Conservation (phyloP, 2,888 invertebrate genomes). For the Tethea ocularis region DNA sequence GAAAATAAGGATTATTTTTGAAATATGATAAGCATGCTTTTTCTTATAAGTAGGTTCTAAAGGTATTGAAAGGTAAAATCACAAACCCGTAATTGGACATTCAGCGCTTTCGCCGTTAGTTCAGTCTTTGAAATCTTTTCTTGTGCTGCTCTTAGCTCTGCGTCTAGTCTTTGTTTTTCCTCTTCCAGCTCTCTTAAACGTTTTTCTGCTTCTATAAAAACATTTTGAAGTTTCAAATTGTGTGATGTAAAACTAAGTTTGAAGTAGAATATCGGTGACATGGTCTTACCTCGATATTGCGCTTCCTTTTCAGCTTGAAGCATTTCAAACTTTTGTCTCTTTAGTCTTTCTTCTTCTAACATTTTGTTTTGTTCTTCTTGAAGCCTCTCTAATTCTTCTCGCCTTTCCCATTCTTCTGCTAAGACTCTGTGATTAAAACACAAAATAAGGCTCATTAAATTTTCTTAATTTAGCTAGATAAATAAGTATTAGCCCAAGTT, state of each 20-base stretch:
- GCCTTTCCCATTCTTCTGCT: slow-evolving; percentile 92
- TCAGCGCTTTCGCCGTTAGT: slow-evolving; percentile 74
- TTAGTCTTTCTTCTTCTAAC: slow-evolving; percentile 89
- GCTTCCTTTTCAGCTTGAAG: slow-evolving; percentile 88
- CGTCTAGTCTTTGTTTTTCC: slow-evolving; percentile 87
- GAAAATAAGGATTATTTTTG: slow-evolving; percentile 13
- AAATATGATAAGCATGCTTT: too few relatives aligned
- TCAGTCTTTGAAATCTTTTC: slow-evolving; percentile 88
- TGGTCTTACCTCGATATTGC: slow-evolving; percentile 84
- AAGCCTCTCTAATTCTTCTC: slow-evolving; percentile 91
- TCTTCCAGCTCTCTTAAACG: slow-evolving; percentile 88
- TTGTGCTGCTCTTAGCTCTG: slow-evolving; percentile 87
- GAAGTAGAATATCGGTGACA: background rate
- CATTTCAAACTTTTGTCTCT: slow-evolving; percentile 89
- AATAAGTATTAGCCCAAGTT: background rate
- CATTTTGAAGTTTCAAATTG: slow-evolving; percentile 7
- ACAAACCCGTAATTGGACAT: slow-evolving; percentile 73
- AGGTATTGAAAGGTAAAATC: slow-evolving; percentile 11
- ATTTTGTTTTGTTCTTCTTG: slow-evolving; percentile 90
- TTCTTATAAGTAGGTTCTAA: background rate
- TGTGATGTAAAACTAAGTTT: slow-evolving; percentile 2
- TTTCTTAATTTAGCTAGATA: background rate
- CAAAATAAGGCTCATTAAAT: background rate
- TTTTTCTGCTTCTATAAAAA: slow-evolving; percentile 86
- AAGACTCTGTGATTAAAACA: slow-evolving; percentile 79